Evolutionary conservation across 1,140 invertebrate genomes (phyloP), one percentile per base, ranked within the genome.

Genomic region (Drosophila arawakana): DNA sequence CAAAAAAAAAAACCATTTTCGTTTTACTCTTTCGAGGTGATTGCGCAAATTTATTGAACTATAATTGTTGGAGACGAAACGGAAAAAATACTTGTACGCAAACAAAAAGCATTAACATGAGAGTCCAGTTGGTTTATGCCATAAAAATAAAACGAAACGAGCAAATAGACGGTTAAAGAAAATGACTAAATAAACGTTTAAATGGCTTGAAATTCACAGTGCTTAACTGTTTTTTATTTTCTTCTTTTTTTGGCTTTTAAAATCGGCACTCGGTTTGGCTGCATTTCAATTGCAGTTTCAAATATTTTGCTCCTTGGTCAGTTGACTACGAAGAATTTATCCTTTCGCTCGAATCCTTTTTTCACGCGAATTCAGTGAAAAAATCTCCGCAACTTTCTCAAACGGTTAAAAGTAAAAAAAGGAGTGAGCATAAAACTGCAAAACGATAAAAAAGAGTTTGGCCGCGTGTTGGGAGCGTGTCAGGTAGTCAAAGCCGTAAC

Each of bases 401-500:
- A 60, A 37, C 43, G 11, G 9, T 15, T 37, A 21, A 21, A 2
- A 21, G 18, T 6, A 30, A 30, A 30, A 30, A 30, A 52, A 68
- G 71, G 71, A 73, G 65, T 73, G 65, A 59, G 30, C 11, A 58
- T 50, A 49, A 13, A 1, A 11, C 11, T 35, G 21, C 15, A 65
- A 69, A 47, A 55, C 52, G 41, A 47, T 21, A 13, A 58, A 49
- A 11, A 80, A 65, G 63, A 80, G 80, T 80, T 82, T 80, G 5
- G 68, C 70, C 57, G 57, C 49, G 74, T 66, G 81, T 74, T 76
- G 35, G 78, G 85, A 84, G 81, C 81, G 65, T 37, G 44, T 43
- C 77, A 84, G 81, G 81, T 84, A 83, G 71, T 9, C 39, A 35
- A 9, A 10, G 25, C 7, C 57, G 18, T 15, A 47, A 15, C 37